These are phyloP conservation scores for Amblyopsis hoosieri DNA, from an alignment of 2,797 vertebrate species.

Conservation along the genomic window DNA sequence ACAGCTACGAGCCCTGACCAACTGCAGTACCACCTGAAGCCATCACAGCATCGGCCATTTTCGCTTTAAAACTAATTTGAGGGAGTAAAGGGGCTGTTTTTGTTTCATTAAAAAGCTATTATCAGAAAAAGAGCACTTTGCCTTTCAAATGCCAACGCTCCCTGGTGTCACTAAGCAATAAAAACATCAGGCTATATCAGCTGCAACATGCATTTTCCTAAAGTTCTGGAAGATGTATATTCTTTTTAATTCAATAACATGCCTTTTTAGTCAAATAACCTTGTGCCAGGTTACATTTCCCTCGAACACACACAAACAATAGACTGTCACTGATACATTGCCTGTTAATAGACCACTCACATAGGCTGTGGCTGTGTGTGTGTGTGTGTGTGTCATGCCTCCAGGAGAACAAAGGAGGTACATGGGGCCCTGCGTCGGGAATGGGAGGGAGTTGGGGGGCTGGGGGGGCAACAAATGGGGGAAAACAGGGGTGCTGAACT, in stretches of 20 bases:
- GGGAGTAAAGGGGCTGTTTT: neutral
- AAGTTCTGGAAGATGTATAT: too few species aligned
- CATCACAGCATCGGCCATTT: neutral
- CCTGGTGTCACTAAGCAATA: neutral
- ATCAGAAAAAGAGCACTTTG: neutral
- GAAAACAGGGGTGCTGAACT: too few species aligned
- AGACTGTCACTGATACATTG: slow-evolving; percentile 38
- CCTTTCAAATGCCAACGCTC: neutral
- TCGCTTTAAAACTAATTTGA: neutral
- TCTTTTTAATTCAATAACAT: neutral
- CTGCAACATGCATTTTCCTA: too few species aligned
- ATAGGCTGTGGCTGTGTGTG: slow-evolving; percentile 37
- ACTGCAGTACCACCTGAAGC: neutral
- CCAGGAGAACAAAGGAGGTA: slow-evolving; percentile 62
- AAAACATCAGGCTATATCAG: neutral
- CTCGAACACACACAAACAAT: slow-evolving; percentile 39
- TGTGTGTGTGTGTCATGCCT: slow-evolving; percentile 32
- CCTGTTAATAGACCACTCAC: slow-evolving; percentile 37
- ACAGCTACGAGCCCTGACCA: neutral
- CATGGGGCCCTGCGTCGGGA: too few species aligned
- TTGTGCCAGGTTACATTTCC: slow-evolving; percentile 2
- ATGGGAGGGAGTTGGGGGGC: too few species aligned
- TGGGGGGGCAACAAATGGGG: too few species aligned
- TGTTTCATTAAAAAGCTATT: neutral
- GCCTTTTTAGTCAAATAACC: neutral